A percentile compares a stretch with the other conserved stretches of the same genome.
Evolutionary conservation across 2,113 vertebrate genomes (phyloP).

Genomic region (Lethenteron camtschaticum): DNA sequence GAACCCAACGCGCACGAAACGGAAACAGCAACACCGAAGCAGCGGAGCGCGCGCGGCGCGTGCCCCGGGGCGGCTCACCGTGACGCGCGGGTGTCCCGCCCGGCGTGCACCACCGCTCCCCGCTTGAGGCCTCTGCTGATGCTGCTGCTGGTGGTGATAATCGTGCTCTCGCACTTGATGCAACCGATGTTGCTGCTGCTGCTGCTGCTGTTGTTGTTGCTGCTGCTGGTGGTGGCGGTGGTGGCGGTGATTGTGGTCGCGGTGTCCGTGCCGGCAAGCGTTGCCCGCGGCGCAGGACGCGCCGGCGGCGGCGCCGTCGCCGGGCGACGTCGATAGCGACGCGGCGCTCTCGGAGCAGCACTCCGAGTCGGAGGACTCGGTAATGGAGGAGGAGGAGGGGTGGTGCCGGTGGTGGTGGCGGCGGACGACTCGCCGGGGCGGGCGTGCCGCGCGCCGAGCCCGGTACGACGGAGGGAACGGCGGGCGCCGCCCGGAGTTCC

Average conservation of each 20-base stretch:
- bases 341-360: conserved; percentile 38
- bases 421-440: conserved; percentile 31
- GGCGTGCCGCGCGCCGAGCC: neutral
- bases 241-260: conserved; percentile 46
- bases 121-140: no score
- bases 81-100: no score
- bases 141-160: no score
- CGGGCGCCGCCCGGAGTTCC: conserved; percentile 19
- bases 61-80: no score
- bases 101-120: no score
- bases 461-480: conserved; percentile 2
- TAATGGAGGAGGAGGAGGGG: conserved; percentile 24
- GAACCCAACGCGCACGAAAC: no score
- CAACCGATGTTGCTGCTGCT: neutral
- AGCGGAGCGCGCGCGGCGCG: no score
- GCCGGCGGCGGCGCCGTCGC: conserved; percentile 27
- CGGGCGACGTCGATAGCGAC: conserved; percentile 31
- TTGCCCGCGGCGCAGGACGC: conserved; percentile 22
- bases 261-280: conserved; percentile 41
- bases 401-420: conserved; percentile 17
- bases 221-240: conserved; percentile 31
- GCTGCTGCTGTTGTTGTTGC: neutral
- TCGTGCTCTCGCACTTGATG: neutral
- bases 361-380: conserved; percentile 37
- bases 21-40: no score